These are phyloP conservation scores for Molossus alvarezi DNA, from an alignment of 2,797 vertebrate species.

Conservation along the genomic window DNA sequence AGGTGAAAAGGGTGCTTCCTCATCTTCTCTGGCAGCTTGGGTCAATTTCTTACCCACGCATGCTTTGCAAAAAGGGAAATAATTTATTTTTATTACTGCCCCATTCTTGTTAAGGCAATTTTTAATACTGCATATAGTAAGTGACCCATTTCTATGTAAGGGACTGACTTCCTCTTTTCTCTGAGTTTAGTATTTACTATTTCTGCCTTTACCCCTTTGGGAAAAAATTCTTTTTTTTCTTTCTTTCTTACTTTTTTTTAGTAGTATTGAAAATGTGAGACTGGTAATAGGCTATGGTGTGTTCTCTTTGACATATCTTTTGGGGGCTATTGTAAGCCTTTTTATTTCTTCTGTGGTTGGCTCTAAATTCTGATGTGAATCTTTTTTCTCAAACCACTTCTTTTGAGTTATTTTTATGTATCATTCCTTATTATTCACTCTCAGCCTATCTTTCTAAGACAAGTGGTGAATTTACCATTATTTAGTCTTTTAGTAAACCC, in stretches of 20 bases:
- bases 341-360: conserved; percentile 38
- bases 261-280: conserved; percentile 55
- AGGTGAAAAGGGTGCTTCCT: conserved; percentile 78
- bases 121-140: conserved; percentile 77
- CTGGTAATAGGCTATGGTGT: not conserved
- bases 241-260: not conserved
- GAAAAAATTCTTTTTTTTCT: conserved; percentile 34
- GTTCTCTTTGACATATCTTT: conserved; percentile 19
- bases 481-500: conserved; percentile 10
- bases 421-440: not conserved
- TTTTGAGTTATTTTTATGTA: conserved; percentile 52
- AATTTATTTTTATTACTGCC: conserved; percentile 83
- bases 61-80: conserved; percentile 83
- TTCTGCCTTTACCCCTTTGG: conserved; percentile 75
- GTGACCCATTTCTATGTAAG: conserved; percentile 78
- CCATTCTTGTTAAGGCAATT: conserved; percentile 71
- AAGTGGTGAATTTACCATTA: conserved; percentile 3
- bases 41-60: conserved; percentile 75
- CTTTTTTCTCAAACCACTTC: conserved; percentile 14
- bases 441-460: conserved; percentile 29
- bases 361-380: conserved; percentile 49
- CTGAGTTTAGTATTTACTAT: conserved; percentile 73
- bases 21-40: conserved; percentile 81
- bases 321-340: not conserved
- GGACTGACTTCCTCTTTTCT: conserved; percentile 76